Evolutionary conservation across 2,888 invertebrate species (phyloP), one percentile per base, ranked within the genome.

Genomic region (Acanthosepion lycidas): DNA sequence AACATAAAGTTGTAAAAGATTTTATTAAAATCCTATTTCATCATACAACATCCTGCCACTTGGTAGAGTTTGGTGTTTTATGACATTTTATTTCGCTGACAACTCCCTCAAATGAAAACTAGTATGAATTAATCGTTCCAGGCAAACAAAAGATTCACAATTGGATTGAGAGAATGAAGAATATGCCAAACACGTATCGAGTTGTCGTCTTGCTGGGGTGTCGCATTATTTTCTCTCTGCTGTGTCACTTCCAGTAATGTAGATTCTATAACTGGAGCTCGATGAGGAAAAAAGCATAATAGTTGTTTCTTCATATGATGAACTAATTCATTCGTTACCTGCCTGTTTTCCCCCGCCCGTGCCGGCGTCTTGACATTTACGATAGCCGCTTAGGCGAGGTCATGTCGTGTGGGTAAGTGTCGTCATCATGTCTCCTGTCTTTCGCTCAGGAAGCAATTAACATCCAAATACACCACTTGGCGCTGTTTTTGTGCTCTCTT

Each of bases 251-350:
- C 78, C 33, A n/a, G n/a, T 78, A n/a, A 78, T 64, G 6, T 64
- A 64, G 64, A 64, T 64, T 64, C 8, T 64, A 64, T 64, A 28
- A 64, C 51, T 51, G 51, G 64, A 26, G 23, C 26, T 64, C 64
- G 28, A 28, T 64, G 64, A 64, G 28, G 64, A 64, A 64, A 26
- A 26, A 51, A 51, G 64, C 64, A 28, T 26, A 64, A 64, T 23
- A 64, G 26, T 64, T 26, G 64, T 78, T 15, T n/a, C 15, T 33
- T 78, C 12, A 78, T 12, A 33, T 78, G 64, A 78, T 78, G n/a
- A n/a, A 78, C 78, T 23, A 59, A 59, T 59, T 78, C 78, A 78
- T 78, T 78, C 78, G 78, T 78, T 78, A 78, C 78, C 78, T 78
- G 78, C 9, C 15, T 78, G 78, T 15, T 12, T 33, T 0, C 5